Evolutionary conservation across 2,888 invertebrate genomes (phyloP), one percentile per base, ranked within the genome.

Genomic region (Caenorhabditis sp.): DNA sequence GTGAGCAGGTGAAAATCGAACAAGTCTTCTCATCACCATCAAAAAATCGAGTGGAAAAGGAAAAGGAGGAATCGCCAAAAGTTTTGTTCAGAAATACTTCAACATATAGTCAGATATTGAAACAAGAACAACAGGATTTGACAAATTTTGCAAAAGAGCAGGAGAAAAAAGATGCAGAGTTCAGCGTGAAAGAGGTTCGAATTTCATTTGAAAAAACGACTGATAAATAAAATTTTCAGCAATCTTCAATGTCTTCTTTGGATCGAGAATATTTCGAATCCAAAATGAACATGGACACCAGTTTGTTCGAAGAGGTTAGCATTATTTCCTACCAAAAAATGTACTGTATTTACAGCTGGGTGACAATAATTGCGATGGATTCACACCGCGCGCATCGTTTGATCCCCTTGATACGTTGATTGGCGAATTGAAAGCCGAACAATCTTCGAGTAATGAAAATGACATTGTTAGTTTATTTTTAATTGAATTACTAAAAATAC

Each of bases 21-120:
- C 24, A 55, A 66, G 37, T 53, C 12, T 58, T 71, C 53, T 31
- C 43, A 0, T 36, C 66, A 36, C 43, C 55, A 17, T 60, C 12
- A 19, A 59, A 37, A 49, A 49, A 55, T n/a, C 12, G 1, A 27
- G 14, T 12, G 27, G 12, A 8, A 10, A 17, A 24, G 23, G 17
- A 6, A 6, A 26, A 1, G 4, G 3, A 23, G 49, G 26, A 49
- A 49, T 23, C 49, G 21, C 61, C 65, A 1, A 68, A 68, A 24
- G 73, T 73, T 17, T 62, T 73, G 21, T 73, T 73, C 65, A 62
- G 73, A 50, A 73, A 62, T 61, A 55, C 68, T 26, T 64, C 73
- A 3, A 73, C 73, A 19, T 61, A 69, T 54, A 69, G 68, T 24
- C 61, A 57, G 50, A 73, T 68, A 1, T 62, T 73, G 36, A 64